Evolutionary conservation across 2,113 vertebrate genomes (phyloP).

Genomic region (Nipponia nippon): DNA sequence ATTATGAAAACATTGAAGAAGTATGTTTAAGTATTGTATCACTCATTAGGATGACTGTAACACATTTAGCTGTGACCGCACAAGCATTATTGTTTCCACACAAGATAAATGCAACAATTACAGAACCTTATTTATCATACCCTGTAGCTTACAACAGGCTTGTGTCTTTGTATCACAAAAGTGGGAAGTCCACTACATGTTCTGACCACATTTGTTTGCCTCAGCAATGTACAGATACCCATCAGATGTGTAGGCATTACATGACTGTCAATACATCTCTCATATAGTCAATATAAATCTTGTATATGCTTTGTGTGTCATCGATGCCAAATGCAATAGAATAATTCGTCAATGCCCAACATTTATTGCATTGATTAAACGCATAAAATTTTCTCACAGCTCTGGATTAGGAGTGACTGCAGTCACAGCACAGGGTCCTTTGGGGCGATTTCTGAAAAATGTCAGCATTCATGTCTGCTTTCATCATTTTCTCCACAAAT

Average conservation of each 20-base stretch:
- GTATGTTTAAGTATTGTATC: neutral
- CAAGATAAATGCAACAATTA: neutral
- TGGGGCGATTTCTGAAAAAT: neutral
- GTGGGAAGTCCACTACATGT: neutral
- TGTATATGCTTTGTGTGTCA: neutral
- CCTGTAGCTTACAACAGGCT: neutral
- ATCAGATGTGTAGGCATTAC: neutral
- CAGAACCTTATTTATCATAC: neutral
- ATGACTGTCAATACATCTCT: neutral
- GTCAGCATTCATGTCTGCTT: neutral
- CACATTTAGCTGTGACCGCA: neutral
- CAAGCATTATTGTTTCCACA: neutral
- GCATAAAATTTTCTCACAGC: neutral
- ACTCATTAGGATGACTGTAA: neutral
- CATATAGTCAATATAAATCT: neutral
- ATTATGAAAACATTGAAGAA: neutral
- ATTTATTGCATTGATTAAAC: neutral
- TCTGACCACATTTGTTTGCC: neutral
- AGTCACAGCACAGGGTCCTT: neutral
- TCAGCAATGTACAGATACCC: neutral
- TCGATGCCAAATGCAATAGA: neutral
- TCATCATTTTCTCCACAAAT: rapidly evolving
- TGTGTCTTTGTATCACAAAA: neutral
- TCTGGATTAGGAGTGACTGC: neutral
- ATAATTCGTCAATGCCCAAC: neutral